Percentiles rank a stretch among this genome's conserved stretches.
Evolutionary conservation across 1,140 invertebrate species (phyloP).

Genomic region (Bombus confusus): DNA sequence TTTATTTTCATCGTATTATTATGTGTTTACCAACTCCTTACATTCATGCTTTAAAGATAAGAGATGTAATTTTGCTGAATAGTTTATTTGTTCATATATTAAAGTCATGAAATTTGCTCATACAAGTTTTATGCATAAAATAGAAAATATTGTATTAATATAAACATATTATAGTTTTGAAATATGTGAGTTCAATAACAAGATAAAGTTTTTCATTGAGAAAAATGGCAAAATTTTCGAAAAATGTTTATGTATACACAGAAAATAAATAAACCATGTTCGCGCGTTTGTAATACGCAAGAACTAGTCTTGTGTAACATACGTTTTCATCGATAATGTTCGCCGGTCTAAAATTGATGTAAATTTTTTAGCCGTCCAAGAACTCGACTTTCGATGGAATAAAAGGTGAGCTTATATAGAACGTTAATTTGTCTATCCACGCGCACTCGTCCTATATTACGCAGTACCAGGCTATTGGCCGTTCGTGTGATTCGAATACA

Average conservation of each 20-base stretch:
- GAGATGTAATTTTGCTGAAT: not conserved
- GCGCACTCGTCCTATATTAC: constrained; percentile 53
- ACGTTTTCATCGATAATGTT: not conserved
- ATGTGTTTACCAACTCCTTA: not conserved
- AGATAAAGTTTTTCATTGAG: not conserved
- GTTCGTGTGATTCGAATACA: constrained; percentile 33
- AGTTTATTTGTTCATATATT: not conserved
- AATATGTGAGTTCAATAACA: not conserved
- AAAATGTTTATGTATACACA: not conserved
- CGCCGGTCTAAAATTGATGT: not conserved
- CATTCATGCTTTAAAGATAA: not conserved
- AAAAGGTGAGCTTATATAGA: constrained; percentile 13
- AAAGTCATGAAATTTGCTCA: not conserved
- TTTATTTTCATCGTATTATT: not conserved
- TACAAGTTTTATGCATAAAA: not conserved
- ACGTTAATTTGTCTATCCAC: constrained; percentile 40
- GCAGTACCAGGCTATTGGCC: constrained; percentile 36
- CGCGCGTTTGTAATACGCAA: not conserved
- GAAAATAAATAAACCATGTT: not conserved
- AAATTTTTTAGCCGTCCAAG: not conserved
- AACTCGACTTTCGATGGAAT: not conserved
- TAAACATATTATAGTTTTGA: not conserved
- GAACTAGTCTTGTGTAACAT: not conserved
- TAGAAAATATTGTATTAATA: not conserved
- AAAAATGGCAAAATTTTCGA: not conserved